phyloP scores from a whole-genome alignment of 2,113 vertebrate species.

The Phrynocephalus versicolor region DNA sequence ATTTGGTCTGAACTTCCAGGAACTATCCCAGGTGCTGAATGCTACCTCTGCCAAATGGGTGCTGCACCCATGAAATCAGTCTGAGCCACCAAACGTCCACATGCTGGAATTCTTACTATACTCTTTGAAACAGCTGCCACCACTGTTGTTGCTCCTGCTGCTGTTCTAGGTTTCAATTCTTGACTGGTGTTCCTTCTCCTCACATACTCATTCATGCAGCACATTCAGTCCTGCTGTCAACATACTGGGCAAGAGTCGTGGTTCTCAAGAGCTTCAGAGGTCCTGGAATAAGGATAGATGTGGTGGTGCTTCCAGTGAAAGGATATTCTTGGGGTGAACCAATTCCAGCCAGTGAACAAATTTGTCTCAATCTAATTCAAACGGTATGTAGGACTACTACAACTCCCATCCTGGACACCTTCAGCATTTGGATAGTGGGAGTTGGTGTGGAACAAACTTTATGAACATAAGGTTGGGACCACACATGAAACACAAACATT shows the following conservation, averaged over 20 bases:
- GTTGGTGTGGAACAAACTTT: background rate
- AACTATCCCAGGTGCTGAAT: too few relatives aligned
- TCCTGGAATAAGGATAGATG: background rate
- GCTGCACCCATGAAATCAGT: too few relatives aligned
- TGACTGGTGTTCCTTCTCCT: background rate
- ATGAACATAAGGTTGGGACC: background rate
- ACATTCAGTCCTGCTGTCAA: too few relatives aligned
- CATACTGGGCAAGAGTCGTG: background rate
- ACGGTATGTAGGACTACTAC: too few relatives aligned
- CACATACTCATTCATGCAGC: background rate
- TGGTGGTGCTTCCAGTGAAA: background rate
- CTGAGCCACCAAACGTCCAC: too few relatives aligned
- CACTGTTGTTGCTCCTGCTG: too few relatives aligned
- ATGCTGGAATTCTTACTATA: too few relatives aligned
- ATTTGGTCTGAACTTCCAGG: too few relatives aligned
- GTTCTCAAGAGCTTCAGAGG: background rate
- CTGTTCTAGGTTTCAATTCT: background rate
- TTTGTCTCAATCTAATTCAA: background rate
- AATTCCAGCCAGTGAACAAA: background rate
- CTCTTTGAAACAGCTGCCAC: background rate
- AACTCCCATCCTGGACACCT: background rate
- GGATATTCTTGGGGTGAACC: too few relatives aligned
- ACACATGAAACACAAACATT: too few relatives aligned
- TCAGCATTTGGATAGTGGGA: background rate
- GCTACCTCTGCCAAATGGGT: too few relatives aligned